Conservation (phyloP, 2,113 vertebrate species). For the Bubo scandiacus region DNA sequence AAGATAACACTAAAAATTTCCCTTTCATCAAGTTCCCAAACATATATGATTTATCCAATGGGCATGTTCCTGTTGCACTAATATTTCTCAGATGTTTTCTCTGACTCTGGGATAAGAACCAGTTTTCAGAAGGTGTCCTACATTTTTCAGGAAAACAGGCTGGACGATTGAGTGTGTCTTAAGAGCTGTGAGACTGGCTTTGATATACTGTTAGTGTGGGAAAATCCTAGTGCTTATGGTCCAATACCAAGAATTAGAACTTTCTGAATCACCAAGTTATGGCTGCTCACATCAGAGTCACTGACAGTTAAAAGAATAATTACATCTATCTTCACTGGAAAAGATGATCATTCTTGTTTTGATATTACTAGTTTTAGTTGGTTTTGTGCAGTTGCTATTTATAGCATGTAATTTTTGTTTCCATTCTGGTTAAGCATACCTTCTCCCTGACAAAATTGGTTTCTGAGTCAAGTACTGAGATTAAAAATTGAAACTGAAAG, state of each 20-base stretch:
- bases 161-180: not conserved
- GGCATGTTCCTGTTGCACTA: not conserved
- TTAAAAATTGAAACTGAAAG: not conserved
- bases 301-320: not conserved
- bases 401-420: not conserved
- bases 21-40: not conserved
- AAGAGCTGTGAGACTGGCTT: not conserved
- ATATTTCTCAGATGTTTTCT: not conserved
- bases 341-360: not conserved
- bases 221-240: not conserved
- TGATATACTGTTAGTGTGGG: not conserved
- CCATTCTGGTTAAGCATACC: rapidly evolving
- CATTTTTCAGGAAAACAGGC: not conserved
- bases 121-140: not conserved
- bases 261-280: not conserved
- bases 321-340: not conserved
- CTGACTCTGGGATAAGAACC: not conserved
- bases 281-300: not conserved
- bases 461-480: not conserved
- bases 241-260: not conserved
- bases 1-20: not conserved
- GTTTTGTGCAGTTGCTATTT: not conserved
- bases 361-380: not conserved
- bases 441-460: not conserved
- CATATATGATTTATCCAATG: not conserved